A percentile compares a stretch with the other conserved stretches of the same genome.
Conservation (phyloP, 1,140 invertebrate species). For the Drosophila tani region DNA sequence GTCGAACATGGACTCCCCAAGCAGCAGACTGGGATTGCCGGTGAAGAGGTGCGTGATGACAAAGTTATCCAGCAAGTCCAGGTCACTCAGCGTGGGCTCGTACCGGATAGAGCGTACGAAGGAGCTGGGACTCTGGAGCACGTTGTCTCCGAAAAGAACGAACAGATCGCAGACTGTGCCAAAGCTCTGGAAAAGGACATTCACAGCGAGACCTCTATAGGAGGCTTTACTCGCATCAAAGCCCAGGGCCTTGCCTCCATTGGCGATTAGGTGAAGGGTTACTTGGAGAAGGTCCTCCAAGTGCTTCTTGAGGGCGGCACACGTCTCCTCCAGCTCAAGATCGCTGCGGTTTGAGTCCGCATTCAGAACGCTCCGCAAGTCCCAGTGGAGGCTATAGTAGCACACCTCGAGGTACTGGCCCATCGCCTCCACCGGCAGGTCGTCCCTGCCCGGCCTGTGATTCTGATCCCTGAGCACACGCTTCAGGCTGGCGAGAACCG, state of each 20-base stretch:
- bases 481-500: conserved; percentile 20
- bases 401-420: conserved; percentile 27
- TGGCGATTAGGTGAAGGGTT: background rate
- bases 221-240: conserved; percentile 2
- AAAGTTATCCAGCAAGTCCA: conserved; percentile 44
- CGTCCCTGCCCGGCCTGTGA: background rate
- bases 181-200: conserved; percentile 25
- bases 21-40: background rate
- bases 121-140: background rate
- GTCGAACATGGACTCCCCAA: background rate
- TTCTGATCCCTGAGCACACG: background rate
- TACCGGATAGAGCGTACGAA: background rate
- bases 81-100: conserved; percentile 17
- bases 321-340: conserved; percentile 3
- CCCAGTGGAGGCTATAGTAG: conserved; percentile 42
- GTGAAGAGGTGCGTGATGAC: conserved; percentile 17
- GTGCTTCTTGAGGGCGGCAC: conserved; percentile 7
- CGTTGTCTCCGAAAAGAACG: conserved; percentile 28
- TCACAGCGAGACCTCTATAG: background rate
- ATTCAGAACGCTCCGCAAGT: conserved; percentile 6
- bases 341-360: background rate
- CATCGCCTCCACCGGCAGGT: background rate
- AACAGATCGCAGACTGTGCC: conserved; percentile 49
- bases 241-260: background rate
- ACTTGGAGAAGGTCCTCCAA: conserved; percentile 16